A percentile compares a stretch with the other conserved stretches of the same genome.
phyloP scores from a whole-genome alignment of 1,140 invertebrate genomes.

The Drosophila cardini region DNA sequence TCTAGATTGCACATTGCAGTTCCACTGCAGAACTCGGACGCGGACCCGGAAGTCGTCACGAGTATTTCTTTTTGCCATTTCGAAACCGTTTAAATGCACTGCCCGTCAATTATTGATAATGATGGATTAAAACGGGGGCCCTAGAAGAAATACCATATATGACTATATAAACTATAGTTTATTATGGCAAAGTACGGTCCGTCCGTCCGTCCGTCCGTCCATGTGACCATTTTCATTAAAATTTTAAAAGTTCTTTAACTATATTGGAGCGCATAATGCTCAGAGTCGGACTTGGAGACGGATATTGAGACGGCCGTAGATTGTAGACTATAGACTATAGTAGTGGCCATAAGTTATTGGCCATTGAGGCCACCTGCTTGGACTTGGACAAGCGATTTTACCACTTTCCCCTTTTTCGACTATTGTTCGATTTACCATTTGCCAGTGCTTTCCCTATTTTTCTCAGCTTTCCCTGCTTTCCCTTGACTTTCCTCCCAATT shows the following conservation, averaged over 20 bases:
- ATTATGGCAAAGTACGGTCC: not conserved
- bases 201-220: not conserved
- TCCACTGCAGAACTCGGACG: not conserved
- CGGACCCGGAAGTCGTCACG: slow-evolving; percentile 5
- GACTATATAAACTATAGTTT: slow-evolving; percentile 8
- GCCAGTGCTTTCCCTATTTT: too few relatives aligned
- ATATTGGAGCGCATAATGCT: slow-evolving; percentile 69
- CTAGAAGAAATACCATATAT: slow-evolving; percentile 22
- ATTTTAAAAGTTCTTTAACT: slow-evolving; percentile 69
- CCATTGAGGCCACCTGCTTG: slow-evolving; percentile 74
- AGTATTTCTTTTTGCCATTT: slow-evolving; percentile 23
- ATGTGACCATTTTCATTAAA: slow-evolving; percentile 72
- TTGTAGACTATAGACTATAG: not conserved
- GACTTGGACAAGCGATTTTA: not conserved
- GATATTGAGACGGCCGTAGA: not conserved
- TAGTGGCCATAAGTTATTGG: slow-evolving; percentile 68
- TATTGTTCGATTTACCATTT: too few relatives aligned
- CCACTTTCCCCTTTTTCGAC: too few relatives aligned
- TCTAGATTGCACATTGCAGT: too few relatives aligned
- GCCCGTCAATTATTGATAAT: slow-evolving; percentile 69
- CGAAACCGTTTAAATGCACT: slow-evolving; percentile 41
- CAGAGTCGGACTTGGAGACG: not conserved
- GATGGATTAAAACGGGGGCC: slow-evolving; percentile 48
- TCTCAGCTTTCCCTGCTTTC: slow-evolving; percentile 8
- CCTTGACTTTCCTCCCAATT: not conserved